phyloP scores from a whole-genome alignment of 2,113 vertebrate genomes.

The Zingel zingel region DNA sequence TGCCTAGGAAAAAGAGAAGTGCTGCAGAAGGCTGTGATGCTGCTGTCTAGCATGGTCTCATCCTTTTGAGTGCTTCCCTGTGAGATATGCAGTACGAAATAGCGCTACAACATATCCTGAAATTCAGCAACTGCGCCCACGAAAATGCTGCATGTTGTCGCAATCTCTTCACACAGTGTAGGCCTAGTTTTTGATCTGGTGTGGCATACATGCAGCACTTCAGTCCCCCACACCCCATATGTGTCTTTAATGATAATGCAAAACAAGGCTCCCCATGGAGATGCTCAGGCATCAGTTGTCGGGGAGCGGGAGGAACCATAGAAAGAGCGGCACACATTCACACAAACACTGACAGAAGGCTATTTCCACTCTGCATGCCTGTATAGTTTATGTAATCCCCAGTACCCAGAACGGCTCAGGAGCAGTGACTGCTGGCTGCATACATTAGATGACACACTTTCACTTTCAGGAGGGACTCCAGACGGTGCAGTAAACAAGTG shows the following conservation, averaged over 20 bases:
- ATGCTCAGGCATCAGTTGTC: conserved; percentile 71
- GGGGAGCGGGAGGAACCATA: conserved; percentile 55
- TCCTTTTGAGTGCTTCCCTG: conserved; percentile 28
- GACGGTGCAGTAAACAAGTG: conserved; percentile 70
- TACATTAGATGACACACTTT: conserved; percentile 81
- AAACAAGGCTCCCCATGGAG: conserved; percentile 73
- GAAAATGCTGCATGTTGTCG: background rate
- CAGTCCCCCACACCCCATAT: conserved; percentile 59
- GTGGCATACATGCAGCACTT: conserved; percentile 32
- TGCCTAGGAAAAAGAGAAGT: conserved; percentile 31
- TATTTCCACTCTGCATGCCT: conserved; percentile 64
- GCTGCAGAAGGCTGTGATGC: conserved; percentile 39
- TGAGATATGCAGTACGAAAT: conserved; percentile 28
- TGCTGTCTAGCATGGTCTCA: conserved; percentile 8
- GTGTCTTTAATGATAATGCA: conserved; percentile 77
- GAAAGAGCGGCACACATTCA: conserved; percentile 6
- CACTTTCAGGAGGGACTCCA: conserved; percentile 74
- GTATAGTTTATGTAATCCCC: conserved; percentile 76
- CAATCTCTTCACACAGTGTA: background rate
- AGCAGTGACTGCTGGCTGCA: conserved; percentile 73
- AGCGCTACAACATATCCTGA: background rate
- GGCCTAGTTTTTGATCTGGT: conserved; percentile 36
- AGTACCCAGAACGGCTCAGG: conserved; percentile 73
- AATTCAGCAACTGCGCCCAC: conserved; percentile 13
- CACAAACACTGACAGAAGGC: conserved; percentile 37